phyloP scores from a whole-genome alignment of 35 echinoderm and acorn worm species.

The Lytechinus variegatus region DNA sequence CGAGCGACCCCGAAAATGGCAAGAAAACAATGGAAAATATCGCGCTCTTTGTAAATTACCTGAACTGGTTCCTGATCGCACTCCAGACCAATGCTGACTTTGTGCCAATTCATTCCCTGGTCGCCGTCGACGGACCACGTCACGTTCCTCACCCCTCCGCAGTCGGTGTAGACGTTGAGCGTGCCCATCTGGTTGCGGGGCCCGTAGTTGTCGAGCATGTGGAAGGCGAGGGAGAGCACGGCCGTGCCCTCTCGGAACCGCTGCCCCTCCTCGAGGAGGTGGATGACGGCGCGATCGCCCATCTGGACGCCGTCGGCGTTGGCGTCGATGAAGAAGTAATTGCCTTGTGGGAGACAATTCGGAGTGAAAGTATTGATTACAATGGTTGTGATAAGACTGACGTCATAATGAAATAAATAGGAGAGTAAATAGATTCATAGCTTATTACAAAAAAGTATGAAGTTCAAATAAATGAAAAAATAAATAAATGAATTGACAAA shows the following conservation, averaged over 20 bases:
- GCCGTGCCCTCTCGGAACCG: neutral
- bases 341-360: neutral
- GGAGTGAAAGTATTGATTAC: too few relatives aligned
- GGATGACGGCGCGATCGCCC: conserved; percentile 34
- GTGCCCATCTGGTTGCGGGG: conserved; percentile 22
- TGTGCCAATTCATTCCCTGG: neutral
- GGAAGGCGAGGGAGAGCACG: neutral
- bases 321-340: conserved; percentile 35
- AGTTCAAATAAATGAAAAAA: too few relatives aligned
- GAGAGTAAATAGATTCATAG: too few relatives aligned
- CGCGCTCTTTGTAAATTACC: neutral
- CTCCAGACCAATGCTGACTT: neutral
- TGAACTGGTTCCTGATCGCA: conserved; percentile 21
- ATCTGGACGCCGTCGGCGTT: neutral
- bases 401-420: too few relatives aligned
- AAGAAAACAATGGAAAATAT: neutral
- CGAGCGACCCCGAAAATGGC: neutral
- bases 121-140: conserved; percentile 12
- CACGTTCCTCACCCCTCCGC: neutral
- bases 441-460: too few relatives aligned
- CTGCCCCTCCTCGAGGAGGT: neutral
- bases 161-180: conserved; percentile 21
- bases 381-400: too few relatives aligned
- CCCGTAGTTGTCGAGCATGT: conserved; percentile 20
- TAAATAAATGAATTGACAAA: too few relatives aligned